These are phyloP conservation scores for Podarcis lilfordi DNA, from an alignment of 2,797 vertebrate genomes.

Conservation along the genomic window DNA sequence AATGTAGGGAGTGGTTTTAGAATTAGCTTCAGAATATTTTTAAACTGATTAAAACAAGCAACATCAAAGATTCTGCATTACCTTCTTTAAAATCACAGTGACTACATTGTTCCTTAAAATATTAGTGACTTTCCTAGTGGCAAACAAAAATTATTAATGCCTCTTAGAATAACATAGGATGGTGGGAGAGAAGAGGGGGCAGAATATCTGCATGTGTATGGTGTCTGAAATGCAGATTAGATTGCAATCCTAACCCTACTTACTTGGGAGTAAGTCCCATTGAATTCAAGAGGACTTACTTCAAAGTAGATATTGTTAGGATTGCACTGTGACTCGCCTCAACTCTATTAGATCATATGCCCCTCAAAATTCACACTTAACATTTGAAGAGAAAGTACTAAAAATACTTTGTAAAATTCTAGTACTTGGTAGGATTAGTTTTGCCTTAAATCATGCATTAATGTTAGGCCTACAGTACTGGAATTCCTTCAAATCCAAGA, in stretches of 20 bases:
- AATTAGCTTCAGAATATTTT: slow-evolving; percentile 7
- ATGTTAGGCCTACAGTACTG: accelerated
- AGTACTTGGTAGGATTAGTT: background rate
- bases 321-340: background rate
- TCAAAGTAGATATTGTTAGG: no score
- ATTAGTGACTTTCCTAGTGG: background rate
- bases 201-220: background rate
- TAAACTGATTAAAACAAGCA: background rate
- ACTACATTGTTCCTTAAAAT: slow-evolving; percentile 26
- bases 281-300: no score
- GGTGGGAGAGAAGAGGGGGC: no score
- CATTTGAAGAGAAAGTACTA: background rate
- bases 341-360: background rate
- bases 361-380: no score
- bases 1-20: background rate
- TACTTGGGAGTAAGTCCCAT: no score
- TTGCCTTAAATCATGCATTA: background rate
- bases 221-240: background rate
- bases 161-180: background rate
- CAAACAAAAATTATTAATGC: background rate
- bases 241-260: no score
- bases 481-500: background rate
- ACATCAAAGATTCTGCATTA: background rate
- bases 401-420: background rate
- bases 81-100: background rate